Base-by-base conservation (phyloP, 2,888 invertebrate species). In the Muscina levida region DNA sequence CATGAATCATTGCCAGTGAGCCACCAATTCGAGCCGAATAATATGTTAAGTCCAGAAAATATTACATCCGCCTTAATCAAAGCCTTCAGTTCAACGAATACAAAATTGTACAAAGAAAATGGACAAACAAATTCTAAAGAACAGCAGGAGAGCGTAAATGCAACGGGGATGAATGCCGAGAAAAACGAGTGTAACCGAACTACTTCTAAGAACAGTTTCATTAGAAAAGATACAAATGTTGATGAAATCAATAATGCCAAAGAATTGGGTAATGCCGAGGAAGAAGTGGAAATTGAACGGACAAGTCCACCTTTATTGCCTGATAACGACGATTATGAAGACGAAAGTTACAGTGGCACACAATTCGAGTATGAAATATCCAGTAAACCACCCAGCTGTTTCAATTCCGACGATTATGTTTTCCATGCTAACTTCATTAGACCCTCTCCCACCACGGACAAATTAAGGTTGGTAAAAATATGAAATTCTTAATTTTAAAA, bases 351-450 rank as follows among this genome's bases (percentile, higher is more conserved):
- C 51, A 80, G 78, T 68, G 72, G 83, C n/a, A 77, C 70, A 22
- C 72, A 76, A 15, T 67, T 85, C 44, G 85, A 84, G 67, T 78
- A 85, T 11, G 77, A 72, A 24, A 85, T 86, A 37, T 83, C 84
- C n/a, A 87, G 86, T 65, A 84, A 84, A 57, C 85, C 86, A 0
- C 87, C 87, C 3, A 87, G 84, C 10, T 86, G 85, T 78, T 86
- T 86, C 46, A 86, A 87, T 82, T 83, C 86, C 0, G 86, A 87
- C 8, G 85, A 86, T 46, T 85, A 86, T 78, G 83, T 84, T 3
- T 86, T 87, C 53, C 87, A 87, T 78, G 85, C 86, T 65, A 84
- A 87, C 65, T 85, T 87, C n/a, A 66, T 84, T 8, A 78, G 78
- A 11, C 79, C 82, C 24, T 59, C 76, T 8, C 62, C 73, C n/a